These are phyloP conservation scores for Artibeus lituratus DNA, from an alignment of 2,797 vertebrate genomes.

Conservation along the genomic window DNA sequence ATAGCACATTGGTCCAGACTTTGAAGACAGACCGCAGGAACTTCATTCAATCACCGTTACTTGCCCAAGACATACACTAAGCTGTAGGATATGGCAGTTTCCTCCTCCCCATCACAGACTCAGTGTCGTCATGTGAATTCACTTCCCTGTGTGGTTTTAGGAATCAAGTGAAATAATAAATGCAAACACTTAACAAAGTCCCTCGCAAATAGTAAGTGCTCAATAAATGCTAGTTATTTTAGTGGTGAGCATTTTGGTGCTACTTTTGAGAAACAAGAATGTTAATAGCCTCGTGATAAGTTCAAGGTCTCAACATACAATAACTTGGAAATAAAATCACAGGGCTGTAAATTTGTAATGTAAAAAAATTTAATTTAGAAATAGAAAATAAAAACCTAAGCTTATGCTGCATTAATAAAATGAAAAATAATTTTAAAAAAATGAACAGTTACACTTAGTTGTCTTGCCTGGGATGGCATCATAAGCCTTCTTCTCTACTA, in stretches of 20 bases:
- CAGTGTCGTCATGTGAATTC: neutral
- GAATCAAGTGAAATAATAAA: neutral
- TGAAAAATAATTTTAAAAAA: neutral
- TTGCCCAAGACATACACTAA: neutral
- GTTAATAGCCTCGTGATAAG: neutral
- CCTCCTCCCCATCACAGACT: neutral
- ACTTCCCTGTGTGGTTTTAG: neutral
- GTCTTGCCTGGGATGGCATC: neutral
- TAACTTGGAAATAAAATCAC: neutral
- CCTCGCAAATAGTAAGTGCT: neutral
- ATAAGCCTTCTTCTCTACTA: neutral
- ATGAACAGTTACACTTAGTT: neutral
- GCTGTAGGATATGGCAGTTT: neutral
- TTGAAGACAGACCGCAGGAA: neutral
- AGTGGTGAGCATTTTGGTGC: neutral
- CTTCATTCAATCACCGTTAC: neutral
- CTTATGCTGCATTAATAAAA: neutral
- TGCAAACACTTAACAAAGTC: neutral
- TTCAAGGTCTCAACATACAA: neutral
- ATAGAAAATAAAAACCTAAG: neutral
- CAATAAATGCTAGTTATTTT: neutral
- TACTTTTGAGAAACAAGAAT: neutral
- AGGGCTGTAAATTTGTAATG: neutral
- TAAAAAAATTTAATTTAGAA: constrained; percentile 6
- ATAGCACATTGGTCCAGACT: neutral